These are phyloP conservation scores for Caenorhabditis angaria DNA, from an alignment of 2,888 invertebrate species.

Conservation along the genomic window DNA sequence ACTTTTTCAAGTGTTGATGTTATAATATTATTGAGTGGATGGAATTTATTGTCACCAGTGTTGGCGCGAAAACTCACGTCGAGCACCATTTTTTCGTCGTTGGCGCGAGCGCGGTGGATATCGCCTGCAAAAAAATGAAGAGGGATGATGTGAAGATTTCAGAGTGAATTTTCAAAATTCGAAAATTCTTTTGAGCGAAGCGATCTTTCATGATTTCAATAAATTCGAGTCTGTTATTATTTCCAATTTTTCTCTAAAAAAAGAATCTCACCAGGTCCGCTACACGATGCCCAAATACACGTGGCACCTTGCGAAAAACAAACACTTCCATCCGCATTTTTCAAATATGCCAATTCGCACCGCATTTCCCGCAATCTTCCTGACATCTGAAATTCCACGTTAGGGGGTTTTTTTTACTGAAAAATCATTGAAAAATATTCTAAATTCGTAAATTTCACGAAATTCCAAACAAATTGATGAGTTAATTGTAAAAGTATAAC, in stretches of 20 bases:
- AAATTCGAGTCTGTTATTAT: neutral
- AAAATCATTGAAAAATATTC: too few species aligned
- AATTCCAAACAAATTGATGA: neutral
- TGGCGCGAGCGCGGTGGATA: slow-evolving; percentile 44
- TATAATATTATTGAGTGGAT: slow-evolving; percentile 49
- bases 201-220: neutral
- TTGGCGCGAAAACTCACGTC: slow-evolving; percentile 48
- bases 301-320: slow-evolving; percentile 52
- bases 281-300: slow-evolving; percentile 50
- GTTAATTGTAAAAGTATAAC: neutral
- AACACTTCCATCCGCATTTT: slow-evolving; percentile 47
- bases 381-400: too few species aligned
- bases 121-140: slow-evolving; percentile 26
- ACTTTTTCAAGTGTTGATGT: slow-evolving; percentile 39
- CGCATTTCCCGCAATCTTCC: neutral
- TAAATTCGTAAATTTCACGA: neutral
- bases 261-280: slow-evolving; percentile 42
- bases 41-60: slow-evolving; percentile 43
- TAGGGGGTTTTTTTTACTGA: too few species aligned
- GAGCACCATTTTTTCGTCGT: slow-evolving; percentile 44
- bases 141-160: neutral
- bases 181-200: too few species aligned
- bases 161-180: too few species aligned
- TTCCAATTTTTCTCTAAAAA: neutral
- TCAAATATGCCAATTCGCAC: slow-evolving; percentile 40